Evolutionary conservation across 2,888 invertebrate genomes (phyloP).

Genomic region (Sesia bembeciformis): DNA sequence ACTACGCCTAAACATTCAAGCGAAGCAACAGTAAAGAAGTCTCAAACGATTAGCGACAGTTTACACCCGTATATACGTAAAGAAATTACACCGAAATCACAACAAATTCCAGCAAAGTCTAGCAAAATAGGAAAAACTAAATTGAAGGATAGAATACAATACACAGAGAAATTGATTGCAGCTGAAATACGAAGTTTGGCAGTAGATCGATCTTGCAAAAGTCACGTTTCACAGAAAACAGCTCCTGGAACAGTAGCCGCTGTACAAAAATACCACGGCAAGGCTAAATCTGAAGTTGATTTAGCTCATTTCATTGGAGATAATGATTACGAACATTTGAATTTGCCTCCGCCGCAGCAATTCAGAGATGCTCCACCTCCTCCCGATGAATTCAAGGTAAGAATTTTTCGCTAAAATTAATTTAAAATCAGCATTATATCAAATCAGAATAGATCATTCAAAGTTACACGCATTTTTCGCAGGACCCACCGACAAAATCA

Average conservation of each 20-base stretch:
- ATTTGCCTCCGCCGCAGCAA: conserved; percentile 86
- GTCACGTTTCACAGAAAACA: conserved; percentile 31
- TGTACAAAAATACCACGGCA: conserved; percentile 52
- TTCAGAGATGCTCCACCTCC: conserved; percentile 88
- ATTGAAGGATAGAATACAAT: conserved; percentile 62
- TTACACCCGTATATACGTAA: conserved; percentile 70
- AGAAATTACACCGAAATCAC: conserved; percentile 47
- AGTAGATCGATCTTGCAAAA: conserved; percentile 55
- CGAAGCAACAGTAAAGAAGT: conserved; percentile 59
- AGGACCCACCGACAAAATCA: conserved; percentile 65
- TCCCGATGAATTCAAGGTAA: conserved; percentile 79
- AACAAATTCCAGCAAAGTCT: conserved; percentile 32
- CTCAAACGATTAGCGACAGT: conserved; percentile 60
- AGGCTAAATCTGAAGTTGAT: conserved; percentile 76
- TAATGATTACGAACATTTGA: conserved; percentile 77
- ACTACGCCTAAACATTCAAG: conserved; percentile 33
- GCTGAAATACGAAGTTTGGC: conserved; percentile 63
- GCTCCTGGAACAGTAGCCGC: conserved; percentile 30
- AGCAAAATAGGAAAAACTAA: conserved; percentile 40
- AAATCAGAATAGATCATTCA: not conserved
- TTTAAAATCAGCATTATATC: not conserved
- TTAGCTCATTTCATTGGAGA: conserved; percentile 69
- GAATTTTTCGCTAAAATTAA: not conserved
- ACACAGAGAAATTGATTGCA: conserved; percentile 64
- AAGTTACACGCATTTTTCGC: conserved; percentile 5